Percentiles rank a stretch among this genome's conserved stretches.
Conservation (phyloP, 2,797 vertebrate species). For the Rhodeus uyekii region DNA sequence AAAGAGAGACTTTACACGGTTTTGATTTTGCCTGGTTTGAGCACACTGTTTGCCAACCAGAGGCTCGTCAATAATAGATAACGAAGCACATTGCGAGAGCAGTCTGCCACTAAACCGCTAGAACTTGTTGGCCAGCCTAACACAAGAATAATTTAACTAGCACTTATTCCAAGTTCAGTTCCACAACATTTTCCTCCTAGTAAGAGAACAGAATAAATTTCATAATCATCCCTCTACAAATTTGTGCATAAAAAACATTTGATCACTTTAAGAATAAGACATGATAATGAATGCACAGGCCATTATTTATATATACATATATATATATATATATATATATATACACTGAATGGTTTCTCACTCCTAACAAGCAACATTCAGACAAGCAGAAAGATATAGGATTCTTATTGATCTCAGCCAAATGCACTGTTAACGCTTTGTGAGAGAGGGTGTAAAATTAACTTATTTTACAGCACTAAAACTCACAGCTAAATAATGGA, state of each 20-base stretch:
- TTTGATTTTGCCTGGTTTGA: conserved; percentile 24
- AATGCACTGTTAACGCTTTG: conserved; percentile 72
- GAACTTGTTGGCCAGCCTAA: conserved; percentile 54
- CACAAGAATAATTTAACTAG: conserved; percentile 48
- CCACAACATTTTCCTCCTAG: neutral
- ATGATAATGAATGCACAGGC: neutral
- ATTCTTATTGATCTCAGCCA: conserved; percentile 73
- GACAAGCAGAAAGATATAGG: conserved; percentile 59
- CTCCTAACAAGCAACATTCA: conserved; percentile 46
- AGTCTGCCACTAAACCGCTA: conserved; percentile 29
- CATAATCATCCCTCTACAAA: conserved; percentile 3
- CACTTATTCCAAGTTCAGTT: conserved; percentile 30
- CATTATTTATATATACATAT: neutral
- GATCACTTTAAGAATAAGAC: neutral
- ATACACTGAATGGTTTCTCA: conserved; percentile 14
- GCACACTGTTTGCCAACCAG: conserved; percentile 47
- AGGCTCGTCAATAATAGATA: conserved; percentile 52
- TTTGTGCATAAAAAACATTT: neutral
- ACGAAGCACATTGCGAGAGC: conserved; percentile 35
- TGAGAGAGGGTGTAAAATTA: conserved; percentile 56
- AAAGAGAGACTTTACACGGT: conserved; percentile 46
- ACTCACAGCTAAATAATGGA: conserved; percentile 48
- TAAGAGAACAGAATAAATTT: neutral
- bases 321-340: neutral
- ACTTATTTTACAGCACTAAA: conserved; percentile 55